Evolutionary conservation across 2,888 invertebrate species (phyloP).

Genomic region (Machimus atricapillus): DNA sequence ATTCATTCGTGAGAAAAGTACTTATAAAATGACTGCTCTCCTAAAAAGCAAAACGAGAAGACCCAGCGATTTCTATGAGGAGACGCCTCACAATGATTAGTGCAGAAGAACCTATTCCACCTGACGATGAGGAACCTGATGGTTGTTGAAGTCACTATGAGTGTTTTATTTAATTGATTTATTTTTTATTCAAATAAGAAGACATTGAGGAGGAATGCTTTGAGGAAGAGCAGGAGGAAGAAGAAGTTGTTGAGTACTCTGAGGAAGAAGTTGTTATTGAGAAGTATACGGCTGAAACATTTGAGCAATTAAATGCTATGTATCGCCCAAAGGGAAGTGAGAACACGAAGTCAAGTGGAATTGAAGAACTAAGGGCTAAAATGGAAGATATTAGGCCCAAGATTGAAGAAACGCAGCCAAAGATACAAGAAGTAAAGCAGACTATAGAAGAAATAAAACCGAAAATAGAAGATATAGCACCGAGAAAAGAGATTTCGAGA

Average conservation of each 20-base stretch:
- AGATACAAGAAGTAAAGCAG: slow-evolving; percentile 35
- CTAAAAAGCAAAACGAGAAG: slow-evolving; percentile 47
- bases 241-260: slow-evolving; percentile 53
- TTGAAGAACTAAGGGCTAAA: slow-evolving; percentile 52
- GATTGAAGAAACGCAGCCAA: neutral
- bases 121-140: slow-evolving; percentile 52
- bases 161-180: neutral
- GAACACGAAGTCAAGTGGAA: slow-evolving; percentile 52
- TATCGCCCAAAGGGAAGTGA: slow-evolving; percentile 50
- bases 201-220: slow-evolving; percentile 42
- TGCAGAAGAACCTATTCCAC: slow-evolving; percentile 55
- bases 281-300: slow-evolving; percentile 55
- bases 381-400: slow-evolving; percentile 60
- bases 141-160: slow-evolving; percentile 52
- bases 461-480: neutral
- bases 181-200: neutral
- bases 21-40: neutral
- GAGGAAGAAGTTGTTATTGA: slow-evolving; percentile 46
- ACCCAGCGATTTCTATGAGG: slow-evolving; percentile 52
- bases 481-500: slow-evolving; percentile 52
- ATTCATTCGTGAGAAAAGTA: neutral
- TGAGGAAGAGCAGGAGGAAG: slow-evolving; percentile 60
- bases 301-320: slow-evolving; percentile 57
- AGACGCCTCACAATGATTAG: slow-evolving; percentile 59
- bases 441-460: slow-evolving; percentile 7